Conservation (phyloP, 1,140 invertebrate species). For the Polypedilum pembai region DNA sequence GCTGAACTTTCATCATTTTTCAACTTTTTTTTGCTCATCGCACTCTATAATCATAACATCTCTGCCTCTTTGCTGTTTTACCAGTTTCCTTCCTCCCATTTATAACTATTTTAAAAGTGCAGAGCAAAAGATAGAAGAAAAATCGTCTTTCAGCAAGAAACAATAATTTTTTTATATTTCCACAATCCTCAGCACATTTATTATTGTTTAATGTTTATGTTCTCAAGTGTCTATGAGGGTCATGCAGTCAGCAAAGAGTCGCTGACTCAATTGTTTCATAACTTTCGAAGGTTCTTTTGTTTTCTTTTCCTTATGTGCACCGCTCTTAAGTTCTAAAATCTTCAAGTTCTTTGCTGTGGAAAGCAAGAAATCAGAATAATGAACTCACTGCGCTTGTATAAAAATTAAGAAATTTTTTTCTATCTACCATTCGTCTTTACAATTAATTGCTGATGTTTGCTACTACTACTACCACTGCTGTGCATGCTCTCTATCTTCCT, state of each 20-base stretch:
- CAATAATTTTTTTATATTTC: background rate
- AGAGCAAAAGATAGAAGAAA: background rate
- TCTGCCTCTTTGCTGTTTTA: background rate
- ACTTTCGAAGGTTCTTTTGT: background rate
- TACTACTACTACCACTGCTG: too few relatives aligned
- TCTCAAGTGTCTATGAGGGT: conserved; percentile 7
- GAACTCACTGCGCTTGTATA: too few relatives aligned
- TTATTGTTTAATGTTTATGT: background rate
- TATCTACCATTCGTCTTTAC: too few relatives aligned
- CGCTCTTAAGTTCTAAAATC: background rate
- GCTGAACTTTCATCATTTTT: conserved; percentile 18
- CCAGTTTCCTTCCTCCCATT: background rate
- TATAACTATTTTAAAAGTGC: background rate
- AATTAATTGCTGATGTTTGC: too few relatives aligned
- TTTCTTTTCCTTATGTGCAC: background rate
- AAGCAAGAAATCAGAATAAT: background rate
- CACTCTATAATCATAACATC: background rate
- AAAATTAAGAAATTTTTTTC: too few relatives aligned
- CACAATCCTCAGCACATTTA: background rate
- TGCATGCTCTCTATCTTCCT: too few relatives aligned
- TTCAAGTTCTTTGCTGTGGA: background rate
- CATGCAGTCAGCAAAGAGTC: background rate
- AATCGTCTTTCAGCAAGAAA: background rate
- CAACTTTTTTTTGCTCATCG: background rate
- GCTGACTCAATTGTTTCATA: conserved; percentile 17